Base-by-base conservation (phyloP, 2,797 vertebrate genomes). In the Odontamblyopus rebecca region DNA sequence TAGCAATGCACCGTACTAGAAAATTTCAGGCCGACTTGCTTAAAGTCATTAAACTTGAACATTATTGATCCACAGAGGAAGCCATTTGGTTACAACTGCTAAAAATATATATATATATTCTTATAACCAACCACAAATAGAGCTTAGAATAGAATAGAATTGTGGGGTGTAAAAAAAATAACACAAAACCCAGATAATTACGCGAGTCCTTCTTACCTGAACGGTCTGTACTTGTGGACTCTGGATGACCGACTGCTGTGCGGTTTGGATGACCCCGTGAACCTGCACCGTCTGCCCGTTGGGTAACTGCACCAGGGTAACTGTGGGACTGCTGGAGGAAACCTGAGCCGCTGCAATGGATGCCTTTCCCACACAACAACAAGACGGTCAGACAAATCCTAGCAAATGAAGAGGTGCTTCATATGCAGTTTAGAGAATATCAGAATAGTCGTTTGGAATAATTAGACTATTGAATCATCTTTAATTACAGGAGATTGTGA, bases 211-310 rank as follows among this genome's bases (percentile, higher is more conserved):
- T 15, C 32, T 54, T 32, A 99, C 98, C 95, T 99, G 98, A 72
- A 99, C 96, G 54, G 98, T 95, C 86, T 99, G 98, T 80, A 99
- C 95, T 81, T 99, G 98, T 67, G 98, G 98, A 70, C 98, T 96
- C 90, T 99, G 98, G 88, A 99, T 99, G 85, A 99, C 98, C 6
- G 98, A 99, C 7, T 96, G 96, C 91, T 99, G 98, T 68, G 98
- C 96, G 11, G 98, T 95, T 91, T 99, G 98, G 90, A 99, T 99
- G 83, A 99, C 98, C 19, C 97, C 98, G 44, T 99, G 98, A 81
- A 99, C 98, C 90, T 99, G 98, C 79, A 99, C 97, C 0, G 98
- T 99, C 90, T 99, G 98, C 75, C 98, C 98, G 70, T 99, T 99
- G 61, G 98, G 98, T 82, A 99, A 92, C 89, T 99, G 98, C 70